Percentiles rank a stretch among this genome's conserved stretches.
Evolutionary conservation across 1,140 invertebrate species (phyloP).

Genomic region (Chelonus insularis): DNA sequence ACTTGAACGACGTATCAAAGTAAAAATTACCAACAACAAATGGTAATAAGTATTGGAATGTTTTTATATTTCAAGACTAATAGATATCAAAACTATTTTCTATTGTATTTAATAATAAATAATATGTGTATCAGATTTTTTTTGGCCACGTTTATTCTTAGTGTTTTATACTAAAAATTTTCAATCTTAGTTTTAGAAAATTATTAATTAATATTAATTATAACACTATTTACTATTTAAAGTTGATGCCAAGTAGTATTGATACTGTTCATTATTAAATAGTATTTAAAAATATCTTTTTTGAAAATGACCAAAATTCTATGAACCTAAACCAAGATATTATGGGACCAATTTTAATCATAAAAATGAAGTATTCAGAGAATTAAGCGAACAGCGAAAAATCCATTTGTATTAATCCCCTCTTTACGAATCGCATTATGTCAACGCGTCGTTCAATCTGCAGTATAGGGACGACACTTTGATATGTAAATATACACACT

Average conservation of each 20-base stretch:
- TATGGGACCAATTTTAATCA: conserved; percentile 21
- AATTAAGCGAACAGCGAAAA: conserved; percentile 24
- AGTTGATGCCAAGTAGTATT: background rate
- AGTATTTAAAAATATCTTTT: background rate
- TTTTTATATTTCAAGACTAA: too few species aligned
- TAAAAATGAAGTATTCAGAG: conserved; percentile 31
- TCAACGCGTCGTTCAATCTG: conserved; percentile 29
- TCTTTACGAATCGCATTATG: conserved; percentile 22
- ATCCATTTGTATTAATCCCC: conserved; percentile 5
- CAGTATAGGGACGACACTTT: conserved; percentile 46
- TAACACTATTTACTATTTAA: background rate
- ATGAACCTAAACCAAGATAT: too few species aligned
- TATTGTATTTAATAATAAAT: background rate
- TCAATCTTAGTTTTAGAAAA: background rate
- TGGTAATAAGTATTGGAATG: too few species aligned
- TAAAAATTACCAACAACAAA: too few species aligned
- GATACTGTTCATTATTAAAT: background rate
- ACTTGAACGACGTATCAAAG: too few species aligned
- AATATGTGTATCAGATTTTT: background rate
- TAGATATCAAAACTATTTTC: too few species aligned
- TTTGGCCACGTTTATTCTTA: background rate
- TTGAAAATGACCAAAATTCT: background rate
- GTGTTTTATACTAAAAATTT: background rate
- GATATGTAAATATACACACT: conserved; percentile 55
- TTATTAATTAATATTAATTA: background rate